Base-by-base conservation (phyloP, 2,797 vertebrate species). In the Echiichthys vipera region DNA sequence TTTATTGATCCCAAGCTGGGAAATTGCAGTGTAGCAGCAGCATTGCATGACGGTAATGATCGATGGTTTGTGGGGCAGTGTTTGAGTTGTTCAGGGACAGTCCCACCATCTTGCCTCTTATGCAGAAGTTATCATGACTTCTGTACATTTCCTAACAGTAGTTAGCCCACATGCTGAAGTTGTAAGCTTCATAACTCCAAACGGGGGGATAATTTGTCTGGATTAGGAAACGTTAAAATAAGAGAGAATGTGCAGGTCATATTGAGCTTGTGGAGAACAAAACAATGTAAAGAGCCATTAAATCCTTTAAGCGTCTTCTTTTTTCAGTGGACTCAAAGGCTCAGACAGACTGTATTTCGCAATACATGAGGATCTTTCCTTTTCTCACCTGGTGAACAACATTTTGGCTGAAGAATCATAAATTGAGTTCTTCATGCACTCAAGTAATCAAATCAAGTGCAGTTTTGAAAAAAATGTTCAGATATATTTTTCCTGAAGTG, bases 391-490 rank as follows among this genome's bases (percentile, higher is more conserved):
- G 12, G 49, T 46, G 67, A 75, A 71, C 74, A 61, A 80, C 29
- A 40, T 49, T 82, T 62, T 30, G 43, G 32, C 17, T 45, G n/a
- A 57, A 62, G n/a, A 64, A 47, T 73, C 39, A 40, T 15, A 77
- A 50, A 61, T 62, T 45, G 68, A 51, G 45, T n/a, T 27, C 54
- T 55, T 51, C 13, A 43, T 40, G 63, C 69, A 64, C 53, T 83
- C 30, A 45, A 55, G 72, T 65, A 70, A 80, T 81, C 59, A 80
- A 61, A 81, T 66, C 57, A 59, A 71, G 68, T 36, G 25, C 49
- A 30, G 36, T 46, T 49, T 46, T 69, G 37, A 39, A 37, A 77
- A 39, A 17, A 63, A 17, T 40, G 43, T 62, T 64, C 30, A 20
- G 20, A 27, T 46, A 5, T 45, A 15, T 70, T 82, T 65, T 53